phyloP scores from a whole-genome alignment of 2,797 vertebrate genomes.

The Acanthis flammea region DNA sequence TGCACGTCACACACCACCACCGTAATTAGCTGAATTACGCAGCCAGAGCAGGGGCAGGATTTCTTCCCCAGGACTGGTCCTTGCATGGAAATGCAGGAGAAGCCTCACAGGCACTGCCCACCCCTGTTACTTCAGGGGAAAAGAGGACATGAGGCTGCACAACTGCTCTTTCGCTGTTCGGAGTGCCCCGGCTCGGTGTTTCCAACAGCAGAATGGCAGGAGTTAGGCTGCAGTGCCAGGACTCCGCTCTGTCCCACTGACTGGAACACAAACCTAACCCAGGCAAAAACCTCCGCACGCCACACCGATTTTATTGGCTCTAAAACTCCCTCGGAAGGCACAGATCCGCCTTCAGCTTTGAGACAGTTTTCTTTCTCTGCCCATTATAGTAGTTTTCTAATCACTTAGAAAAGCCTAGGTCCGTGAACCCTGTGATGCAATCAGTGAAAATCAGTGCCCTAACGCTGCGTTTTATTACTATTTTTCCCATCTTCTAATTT shows the following conservation, averaged over 20 bases:
- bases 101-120: not conserved
- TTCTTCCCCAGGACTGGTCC: not conserved
- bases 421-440: not conserved
- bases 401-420: not conserved
- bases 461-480: not conserved
- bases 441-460: not conserved
- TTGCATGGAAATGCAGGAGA: not conserved
- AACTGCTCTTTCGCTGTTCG: not conserved
- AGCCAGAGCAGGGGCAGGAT: not conserved
- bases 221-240: not conserved
- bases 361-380: not conserved
- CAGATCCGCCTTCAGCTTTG: not conserved
- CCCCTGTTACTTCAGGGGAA: not conserved
- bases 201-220: not conserved
- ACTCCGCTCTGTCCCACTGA: not conserved
- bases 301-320: not conserved
- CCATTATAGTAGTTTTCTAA: not conserved
- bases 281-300: accelerated
- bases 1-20: not conserved
- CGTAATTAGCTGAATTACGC: accelerated
- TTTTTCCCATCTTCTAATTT: not conserved
- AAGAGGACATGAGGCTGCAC: not conserved
- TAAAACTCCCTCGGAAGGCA: not conserved
- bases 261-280: not conserved
- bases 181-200: not conserved